Evolutionary conservation across 2,888 invertebrate genomes (phyloP).

Genomic region (Caenorhabditis sp.): DNA sequence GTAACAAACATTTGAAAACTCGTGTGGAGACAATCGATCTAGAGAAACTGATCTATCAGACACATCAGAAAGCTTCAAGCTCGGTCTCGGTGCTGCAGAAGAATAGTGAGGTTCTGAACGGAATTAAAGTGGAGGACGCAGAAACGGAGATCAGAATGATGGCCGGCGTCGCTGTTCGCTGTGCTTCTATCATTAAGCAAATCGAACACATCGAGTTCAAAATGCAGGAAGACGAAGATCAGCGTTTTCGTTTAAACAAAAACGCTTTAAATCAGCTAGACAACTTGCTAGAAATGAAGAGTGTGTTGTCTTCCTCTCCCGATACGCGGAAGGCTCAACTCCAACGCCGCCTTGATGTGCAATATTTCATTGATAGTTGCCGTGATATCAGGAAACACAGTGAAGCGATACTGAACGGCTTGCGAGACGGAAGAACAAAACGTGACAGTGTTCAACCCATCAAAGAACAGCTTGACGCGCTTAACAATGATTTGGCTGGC

Average conservation of each 20-base stretch:
- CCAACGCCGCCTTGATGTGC: slow-evolving; percentile 24
- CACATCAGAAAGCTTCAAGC: slow-evolving; percentile 48
- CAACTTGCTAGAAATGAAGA: slow-evolving; percentile 22
- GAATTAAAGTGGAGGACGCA: slow-evolving; percentile 24
- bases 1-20: slow-evolving; percentile 28
- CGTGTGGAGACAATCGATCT: slow-evolving; percentile 35
- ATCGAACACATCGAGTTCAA: slow-evolving; percentile 44
- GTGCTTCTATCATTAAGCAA: slow-evolving; percentile 40
- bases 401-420: neutral
- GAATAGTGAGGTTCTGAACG: neutral
- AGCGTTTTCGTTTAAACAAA: neutral
- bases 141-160: slow-evolving; percentile 45
- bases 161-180: slow-evolving; percentile 45
- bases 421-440: slow-evolving; percentile 34
- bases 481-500: neutral
- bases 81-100: slow-evolving; percentile 38
- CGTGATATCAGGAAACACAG: slow-evolving; percentile 39
- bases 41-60: slow-evolving; percentile 49
- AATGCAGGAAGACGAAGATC: neutral
- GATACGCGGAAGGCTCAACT: slow-evolving; percentile 9
- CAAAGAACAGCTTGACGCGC: slow-evolving; percentile 32
- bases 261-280: slow-evolving; percentile 15
- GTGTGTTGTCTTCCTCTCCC: slow-evolving; percentile 12
- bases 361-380: slow-evolving; percentile 29
- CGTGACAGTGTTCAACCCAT: slow-evolving; percentile 34